These are phyloP conservation scores for Parnassius apollo DNA, from an alignment of 2,888 invertebrate genomes.

Conservation along the genomic window DNA sequence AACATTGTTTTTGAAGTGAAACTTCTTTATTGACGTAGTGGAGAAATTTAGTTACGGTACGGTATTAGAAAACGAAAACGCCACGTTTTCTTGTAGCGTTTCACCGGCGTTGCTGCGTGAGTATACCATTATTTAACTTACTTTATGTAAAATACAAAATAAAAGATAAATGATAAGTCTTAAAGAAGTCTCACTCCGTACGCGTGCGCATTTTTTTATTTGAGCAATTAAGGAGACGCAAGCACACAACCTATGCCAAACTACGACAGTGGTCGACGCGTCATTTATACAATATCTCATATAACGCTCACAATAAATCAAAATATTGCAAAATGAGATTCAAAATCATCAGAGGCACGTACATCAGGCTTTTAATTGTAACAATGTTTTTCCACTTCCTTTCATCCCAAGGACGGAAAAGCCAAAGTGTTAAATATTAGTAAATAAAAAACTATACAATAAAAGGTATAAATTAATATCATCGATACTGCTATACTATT, in stretches of 20 bases:
- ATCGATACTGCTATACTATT: conserved; percentile 3
- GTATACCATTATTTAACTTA: too few species aligned
- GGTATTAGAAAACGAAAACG: too few species aligned
- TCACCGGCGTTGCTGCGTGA: too few species aligned
- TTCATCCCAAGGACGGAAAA: conserved; percentile 72
- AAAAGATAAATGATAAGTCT: too few species aligned
- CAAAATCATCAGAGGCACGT: conserved; percentile 65
- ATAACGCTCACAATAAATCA: conserved; percentile 32
- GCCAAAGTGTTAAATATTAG: conserved; percentile 44
- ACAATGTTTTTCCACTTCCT: conserved; percentile 35
- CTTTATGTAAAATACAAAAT: too few species aligned
- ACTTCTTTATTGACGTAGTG: too few species aligned
- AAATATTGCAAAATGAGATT: conserved; percentile 55
- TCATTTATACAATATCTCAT: conserved; percentile 6
- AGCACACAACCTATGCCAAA: background rate
- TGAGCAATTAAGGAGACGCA: too few species aligned
- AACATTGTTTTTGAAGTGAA: too few species aligned
- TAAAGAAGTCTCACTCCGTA: too few species aligned
- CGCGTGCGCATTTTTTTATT: too few species aligned
- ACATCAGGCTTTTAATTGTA: conserved; percentile 64
- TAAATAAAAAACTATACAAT: conserved; percentile 27
- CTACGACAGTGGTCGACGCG: conserved; percentile 13
- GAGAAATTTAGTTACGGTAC: too few species aligned
- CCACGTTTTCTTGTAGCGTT: too few species aligned
- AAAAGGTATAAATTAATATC: conserved; percentile 1